Percentiles rank a stretch among this genome's conserved stretches.
These are phyloP conservation scores for Ceratotherium simum DNA, from an alignment of 2,113 vertebrate species.

Conservation along the genomic window DNA sequence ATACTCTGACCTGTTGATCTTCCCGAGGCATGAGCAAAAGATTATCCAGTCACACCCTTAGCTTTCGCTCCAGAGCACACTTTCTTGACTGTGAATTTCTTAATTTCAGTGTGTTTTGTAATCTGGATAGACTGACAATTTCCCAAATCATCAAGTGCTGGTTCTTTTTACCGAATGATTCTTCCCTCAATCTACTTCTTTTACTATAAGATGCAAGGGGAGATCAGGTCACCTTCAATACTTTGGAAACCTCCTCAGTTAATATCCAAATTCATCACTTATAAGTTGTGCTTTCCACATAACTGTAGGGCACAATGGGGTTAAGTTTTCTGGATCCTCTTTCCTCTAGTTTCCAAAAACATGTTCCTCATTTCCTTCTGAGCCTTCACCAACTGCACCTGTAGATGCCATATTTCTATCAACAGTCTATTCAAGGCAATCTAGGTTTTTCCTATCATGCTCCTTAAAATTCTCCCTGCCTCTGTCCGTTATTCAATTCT, in stretches of 20 bases:
- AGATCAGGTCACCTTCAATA: not conserved
- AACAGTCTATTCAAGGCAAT: not conserved
- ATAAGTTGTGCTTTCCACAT: not conserved
- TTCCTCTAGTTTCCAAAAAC: not conserved
- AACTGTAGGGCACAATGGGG: not conserved
- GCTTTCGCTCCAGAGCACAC: not conserved
- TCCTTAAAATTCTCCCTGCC: not conserved
- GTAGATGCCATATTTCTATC: not conserved
- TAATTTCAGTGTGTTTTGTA: not conserved
- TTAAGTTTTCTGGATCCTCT: not conserved
- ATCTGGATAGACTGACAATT: not conserved
- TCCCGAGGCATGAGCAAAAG: not conserved
- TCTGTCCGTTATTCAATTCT: not conserved
- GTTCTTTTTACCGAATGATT: not conserved
- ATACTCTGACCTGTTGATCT: not conserved
- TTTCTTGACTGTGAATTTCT: not conserved
- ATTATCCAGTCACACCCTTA: not conserved
- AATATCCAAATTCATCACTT: not conserved
- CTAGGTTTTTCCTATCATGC: not conserved
- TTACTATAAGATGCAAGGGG: not conserved
- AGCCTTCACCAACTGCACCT: not conserved
- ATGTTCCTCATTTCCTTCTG: not conserved
- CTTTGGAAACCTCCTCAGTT: not conserved
- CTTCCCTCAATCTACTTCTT: not conserved
- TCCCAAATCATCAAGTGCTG: not conserved